These are phyloP conservation scores for Rutilus rutilus DNA, from an alignment of 2,113 vertebrate genomes.

Conservation along the genomic window DNA sequence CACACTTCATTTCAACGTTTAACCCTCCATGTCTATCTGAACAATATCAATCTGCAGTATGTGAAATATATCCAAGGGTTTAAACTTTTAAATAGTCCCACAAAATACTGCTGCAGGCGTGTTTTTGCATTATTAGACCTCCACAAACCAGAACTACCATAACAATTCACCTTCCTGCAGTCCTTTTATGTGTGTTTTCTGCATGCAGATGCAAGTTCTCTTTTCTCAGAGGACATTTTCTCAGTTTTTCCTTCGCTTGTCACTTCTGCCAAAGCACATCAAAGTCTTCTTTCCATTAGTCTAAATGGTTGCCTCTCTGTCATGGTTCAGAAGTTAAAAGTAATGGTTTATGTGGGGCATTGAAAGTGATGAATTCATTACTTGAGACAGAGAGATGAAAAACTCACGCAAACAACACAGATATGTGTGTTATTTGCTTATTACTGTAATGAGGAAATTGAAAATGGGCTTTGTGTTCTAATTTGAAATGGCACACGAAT, in stretches of 20 bases:
- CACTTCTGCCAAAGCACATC: conserved; percentile 41
- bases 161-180: conserved; percentile 7
- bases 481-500: conserved; percentile 21
- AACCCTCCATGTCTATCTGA: not conserved
- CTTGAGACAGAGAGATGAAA: conserved; percentile 59
- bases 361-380: conserved; percentile 69
- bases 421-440: conserved; percentile 61
- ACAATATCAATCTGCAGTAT: not conserved
- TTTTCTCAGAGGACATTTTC: conserved; percentile 16
- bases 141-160: conserved; percentile 4
- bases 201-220: conserved; percentile 5
- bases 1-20: not conserved
- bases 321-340: conserved; percentile 69
- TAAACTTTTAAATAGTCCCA: not conserved
- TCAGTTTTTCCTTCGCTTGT: conserved; percentile 16
- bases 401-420: conserved; percentile 44
- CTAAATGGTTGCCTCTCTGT: conserved; percentile 69
- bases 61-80: not conserved
- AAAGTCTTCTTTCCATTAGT: conserved; percentile 57
- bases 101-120: not conserved
- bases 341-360: conserved; percentile 65
- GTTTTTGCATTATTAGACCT: not conserved
- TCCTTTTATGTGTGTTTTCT: conserved; percentile 29
- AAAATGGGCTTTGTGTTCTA: conserved; percentile 56
- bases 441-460: conserved; percentile 63